Conservation (phyloP, 1,140 invertebrate genomes). For the Drosophila biarmipes region DNA sequence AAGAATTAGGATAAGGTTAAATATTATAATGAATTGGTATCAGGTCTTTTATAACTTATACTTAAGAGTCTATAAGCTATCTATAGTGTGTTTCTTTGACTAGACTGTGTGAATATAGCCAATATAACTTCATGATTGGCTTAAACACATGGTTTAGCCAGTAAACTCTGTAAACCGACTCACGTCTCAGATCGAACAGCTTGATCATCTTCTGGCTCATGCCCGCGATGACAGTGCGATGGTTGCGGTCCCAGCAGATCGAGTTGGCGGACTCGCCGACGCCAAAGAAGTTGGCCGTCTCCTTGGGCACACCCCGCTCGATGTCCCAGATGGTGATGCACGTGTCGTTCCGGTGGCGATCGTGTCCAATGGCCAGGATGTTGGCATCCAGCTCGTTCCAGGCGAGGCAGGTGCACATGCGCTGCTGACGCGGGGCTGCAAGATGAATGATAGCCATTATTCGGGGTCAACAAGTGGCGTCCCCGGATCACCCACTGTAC, state of each 20-base stretch:
- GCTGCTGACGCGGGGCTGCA: constrained; percentile 90
- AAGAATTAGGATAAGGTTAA: not conserved
- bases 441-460: not conserved
- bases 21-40: not conserved
- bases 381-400: constrained; percentile 95
- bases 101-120: too few species aligned
- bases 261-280: constrained; percentile 93
- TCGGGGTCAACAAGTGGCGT: not conserved
- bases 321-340: constrained; percentile 93
- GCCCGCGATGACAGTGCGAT: constrained; percentile 92
- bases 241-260: constrained; percentile 92
- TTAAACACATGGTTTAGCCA: too few species aligned
- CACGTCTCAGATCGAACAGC: constrained; percentile 96
- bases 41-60: too few species aligned
- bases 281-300: constrained; percentile 85
- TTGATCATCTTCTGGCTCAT: constrained; percentile 95
- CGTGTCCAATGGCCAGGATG: constrained; percentile 93
- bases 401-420: constrained; percentile 93
- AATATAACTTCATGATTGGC: too few species aligned
- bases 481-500: constrained; percentile 63
- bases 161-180: constrained; percentile 24
- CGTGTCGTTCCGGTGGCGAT: constrained; percentile 93
- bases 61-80: too few species aligned
- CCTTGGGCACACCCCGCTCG: constrained; percentile 72
- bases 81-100: too few species aligned